Evolutionary conservation across 2,113 vertebrate genomes (phyloP).

Genomic region (Pelmatolapia mariae): DNA sequence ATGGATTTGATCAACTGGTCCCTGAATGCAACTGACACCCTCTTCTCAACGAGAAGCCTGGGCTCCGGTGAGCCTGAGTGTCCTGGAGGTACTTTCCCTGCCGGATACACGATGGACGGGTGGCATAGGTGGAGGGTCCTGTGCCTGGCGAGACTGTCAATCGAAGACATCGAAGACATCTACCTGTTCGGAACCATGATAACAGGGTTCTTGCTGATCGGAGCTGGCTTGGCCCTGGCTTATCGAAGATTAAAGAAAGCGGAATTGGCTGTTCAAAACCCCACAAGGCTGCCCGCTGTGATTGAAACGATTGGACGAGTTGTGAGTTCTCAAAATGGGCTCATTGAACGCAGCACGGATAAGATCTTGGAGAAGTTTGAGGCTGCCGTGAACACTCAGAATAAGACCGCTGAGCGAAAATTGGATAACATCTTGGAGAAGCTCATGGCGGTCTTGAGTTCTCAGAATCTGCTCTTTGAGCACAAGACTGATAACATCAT

Average conservation of each 20-base stretch:
- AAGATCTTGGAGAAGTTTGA: too few species aligned
- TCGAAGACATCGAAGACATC: background rate
- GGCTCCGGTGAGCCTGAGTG: background rate
- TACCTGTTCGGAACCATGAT: background rate
- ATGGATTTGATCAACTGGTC: background rate
- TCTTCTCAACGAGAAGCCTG: background rate
- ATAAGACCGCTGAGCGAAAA: background rate
- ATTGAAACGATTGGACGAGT: accelerated
- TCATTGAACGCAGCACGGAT: background rate
- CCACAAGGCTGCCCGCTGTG: background rate
- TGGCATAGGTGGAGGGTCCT: background rate
- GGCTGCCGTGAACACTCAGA: too few species aligned
- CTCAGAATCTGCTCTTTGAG: background rate
- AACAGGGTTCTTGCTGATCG: background rate
- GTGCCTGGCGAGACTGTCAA: background rate
- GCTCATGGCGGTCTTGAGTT: background rate
- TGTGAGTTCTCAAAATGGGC: background rate
- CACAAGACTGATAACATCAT: accelerated
- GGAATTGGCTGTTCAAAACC: background rate
- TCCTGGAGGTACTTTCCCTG: background rate
- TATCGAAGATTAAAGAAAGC: accelerated
- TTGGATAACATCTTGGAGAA: background rate
- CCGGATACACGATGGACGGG: background rate
- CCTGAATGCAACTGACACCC: background rate
- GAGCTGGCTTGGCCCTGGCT: background rate